phyloP scores from a whole-genome alignment of 2,797 vertebrate species.

The Aulostomus chinensis region DNA sequence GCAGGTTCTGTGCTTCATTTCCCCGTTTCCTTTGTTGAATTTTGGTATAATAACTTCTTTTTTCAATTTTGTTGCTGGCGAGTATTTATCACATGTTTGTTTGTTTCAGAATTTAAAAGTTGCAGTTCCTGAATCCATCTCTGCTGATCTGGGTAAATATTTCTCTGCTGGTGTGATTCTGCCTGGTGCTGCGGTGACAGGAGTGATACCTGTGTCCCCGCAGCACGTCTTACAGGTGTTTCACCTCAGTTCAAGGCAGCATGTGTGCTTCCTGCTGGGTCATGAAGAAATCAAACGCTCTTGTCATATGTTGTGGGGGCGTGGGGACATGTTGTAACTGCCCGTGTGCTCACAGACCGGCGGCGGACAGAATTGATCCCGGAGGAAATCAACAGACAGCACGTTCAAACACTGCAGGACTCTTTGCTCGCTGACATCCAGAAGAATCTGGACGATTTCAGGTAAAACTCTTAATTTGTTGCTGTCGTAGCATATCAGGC shows the following conservation, averaged over 20 bases:
- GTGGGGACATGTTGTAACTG: constrained; percentile 7
- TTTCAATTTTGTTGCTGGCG: not conserved
- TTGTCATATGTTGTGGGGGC: not conserved
- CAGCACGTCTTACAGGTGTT: no score
- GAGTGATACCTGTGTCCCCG: no score
- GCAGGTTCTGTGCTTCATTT: no score
- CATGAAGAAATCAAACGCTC: no score
- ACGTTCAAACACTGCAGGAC: constrained; percentile 92
- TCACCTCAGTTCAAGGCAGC: no score
- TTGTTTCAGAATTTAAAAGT: constrained; percentile 91
- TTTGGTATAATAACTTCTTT: not conserved
- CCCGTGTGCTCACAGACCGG: constrained; percentile 81
- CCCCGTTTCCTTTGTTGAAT: no score
- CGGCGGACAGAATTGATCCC: constrained; percentile 93
- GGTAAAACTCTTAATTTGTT: constrained; percentile 70
- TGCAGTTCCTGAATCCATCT: constrained; percentile 91
- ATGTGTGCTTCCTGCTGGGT: no score
- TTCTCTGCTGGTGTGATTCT: no score
- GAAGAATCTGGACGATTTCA: constrained; percentile 94
- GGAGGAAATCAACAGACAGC: constrained; percentile 93
- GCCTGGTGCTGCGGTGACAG: no score
- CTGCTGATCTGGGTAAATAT: constrained; percentile 89
- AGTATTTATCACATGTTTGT: not conserved
- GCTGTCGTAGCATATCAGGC: no score
- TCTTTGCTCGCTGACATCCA: constrained; percentile 91